A percentile compares a stretch with the other conserved stretches of the same genome.
Evolutionary conservation across 2,797 vertebrate species (phyloP).

Genomic region (Clarias pachynema): DNA sequence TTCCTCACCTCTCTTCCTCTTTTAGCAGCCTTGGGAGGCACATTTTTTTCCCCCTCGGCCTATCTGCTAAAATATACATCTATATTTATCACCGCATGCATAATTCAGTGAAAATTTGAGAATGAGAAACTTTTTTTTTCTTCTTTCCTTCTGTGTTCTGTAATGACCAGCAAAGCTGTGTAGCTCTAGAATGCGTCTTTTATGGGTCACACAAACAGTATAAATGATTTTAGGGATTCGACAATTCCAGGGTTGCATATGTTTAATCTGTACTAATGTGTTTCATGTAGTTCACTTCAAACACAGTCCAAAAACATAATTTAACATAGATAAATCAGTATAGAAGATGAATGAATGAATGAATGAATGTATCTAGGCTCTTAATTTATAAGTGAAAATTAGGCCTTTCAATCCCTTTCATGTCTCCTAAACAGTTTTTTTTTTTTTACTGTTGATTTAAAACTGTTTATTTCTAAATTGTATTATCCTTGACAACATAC

Average conservation of each 20-base stretch:
- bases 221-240: not conserved
- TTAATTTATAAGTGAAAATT: not conserved
- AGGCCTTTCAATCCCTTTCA: not conserved
- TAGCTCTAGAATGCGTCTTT: not conserved
- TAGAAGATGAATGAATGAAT: no score
- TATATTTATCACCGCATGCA: constrained; percentile 40
- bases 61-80: constrained; percentile 21
- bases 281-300: not conserved
- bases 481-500: not conserved
- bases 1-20: constrained; percentile 22
- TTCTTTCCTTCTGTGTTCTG: no score
- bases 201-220: not conserved
- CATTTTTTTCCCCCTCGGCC: not conserved
- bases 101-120: constrained; percentile 41
- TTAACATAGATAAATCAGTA: no score
- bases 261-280: not conserved
- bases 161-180: not conserved
- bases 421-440: not conserved
- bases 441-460: not conserved
- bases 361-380: no score
- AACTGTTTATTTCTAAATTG: not conserved
- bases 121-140: not conserved
- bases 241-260: not conserved
- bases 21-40: constrained; percentile 12
- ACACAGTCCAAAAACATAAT: no score